Conservation (phyloP, 1,140 invertebrate genomes). For the Diabrotica virgifera region DNA sequence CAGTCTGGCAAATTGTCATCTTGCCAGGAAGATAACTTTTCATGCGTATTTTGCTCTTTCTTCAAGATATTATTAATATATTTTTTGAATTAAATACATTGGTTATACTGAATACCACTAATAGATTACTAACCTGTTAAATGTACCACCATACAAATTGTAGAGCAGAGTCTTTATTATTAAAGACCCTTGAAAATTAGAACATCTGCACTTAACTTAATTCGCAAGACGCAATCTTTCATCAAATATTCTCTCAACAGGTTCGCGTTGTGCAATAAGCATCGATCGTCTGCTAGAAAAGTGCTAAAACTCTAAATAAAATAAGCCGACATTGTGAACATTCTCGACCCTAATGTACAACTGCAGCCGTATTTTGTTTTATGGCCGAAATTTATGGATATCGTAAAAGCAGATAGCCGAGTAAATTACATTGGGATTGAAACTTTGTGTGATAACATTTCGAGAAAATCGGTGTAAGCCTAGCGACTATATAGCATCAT, state of each 20-base stretch:
- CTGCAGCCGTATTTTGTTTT: slow-evolving; percentile 2
- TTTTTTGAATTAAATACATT: not conserved
- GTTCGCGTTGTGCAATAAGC: not conserved
- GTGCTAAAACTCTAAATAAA: not conserved
- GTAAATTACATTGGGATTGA: slow-evolving; percentile 1
- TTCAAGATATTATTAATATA: not conserved
- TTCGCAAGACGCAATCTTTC: not conserved
- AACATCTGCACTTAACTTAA: not conserved
- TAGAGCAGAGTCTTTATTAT: not conserved
- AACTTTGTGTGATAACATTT: slow-evolving; percentile 2
- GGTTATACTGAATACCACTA: not conserved
- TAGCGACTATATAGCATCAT: no score
- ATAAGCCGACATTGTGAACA: slow-evolving; percentile 2
- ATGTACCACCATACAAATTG: not conserved
- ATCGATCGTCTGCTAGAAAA: not conserved
- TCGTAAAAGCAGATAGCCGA: slow-evolving; percentile 1
- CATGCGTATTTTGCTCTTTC: not conserved
- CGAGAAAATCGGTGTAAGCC: not conserved
- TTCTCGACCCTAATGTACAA: slow-evolving; percentile 2
- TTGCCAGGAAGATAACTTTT: no score
- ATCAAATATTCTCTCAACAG: not conserved
- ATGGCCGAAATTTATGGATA: not conserved
- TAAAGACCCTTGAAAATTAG: not conserved
- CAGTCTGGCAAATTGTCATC: no score
- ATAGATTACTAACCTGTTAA: not conserved